These are phyloP conservation scores for Laticauda colubrina DNA, from an alignment of 2,113 vertebrate genomes.

Conservation along the genomic window DNA sequence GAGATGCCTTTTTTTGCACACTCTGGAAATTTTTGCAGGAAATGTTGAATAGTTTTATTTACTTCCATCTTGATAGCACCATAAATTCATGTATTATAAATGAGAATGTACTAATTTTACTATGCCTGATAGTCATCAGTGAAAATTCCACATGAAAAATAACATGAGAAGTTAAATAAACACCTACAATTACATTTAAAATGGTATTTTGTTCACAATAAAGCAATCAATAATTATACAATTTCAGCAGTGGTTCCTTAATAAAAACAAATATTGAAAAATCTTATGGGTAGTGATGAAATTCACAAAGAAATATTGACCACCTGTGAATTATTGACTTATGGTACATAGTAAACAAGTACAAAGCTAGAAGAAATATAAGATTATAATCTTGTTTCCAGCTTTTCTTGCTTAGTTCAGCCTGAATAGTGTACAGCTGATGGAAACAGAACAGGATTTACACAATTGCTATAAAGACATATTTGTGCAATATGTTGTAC, in stretches of 20 bases:
- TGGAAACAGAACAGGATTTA: neutral
- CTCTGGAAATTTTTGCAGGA: neutral
- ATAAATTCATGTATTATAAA: neutral
- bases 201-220: slow-evolving; percentile 58
- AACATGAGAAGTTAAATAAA: neutral
- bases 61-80: neutral
- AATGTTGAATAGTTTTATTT: neutral
- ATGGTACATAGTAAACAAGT: slow-evolving; percentile 43
- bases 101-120: neutral
- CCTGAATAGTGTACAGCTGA: neutral
- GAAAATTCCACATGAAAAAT: neutral
- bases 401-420: slow-evolving; percentile 1
- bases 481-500: neutral
- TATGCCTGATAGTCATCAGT: neutral
- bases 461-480: neutral
- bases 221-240: slow-evolving; percentile 65
- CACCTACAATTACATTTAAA: slow-evolving; percentile 46
- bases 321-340: slow-evolving; percentile 53
- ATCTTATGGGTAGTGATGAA: slow-evolving; percentile 59
- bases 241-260: slow-evolving; percentile 63
- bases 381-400: neutral
- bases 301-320: slow-evolving; percentile 64
- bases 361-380: slow-evolving; percentile 47
- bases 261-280: slow-evolving; percentile 73
- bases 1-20: neutral